Base-by-base conservation (phyloP, 2,888 invertebrate genomes). In the Achlya flavicornis region DNA sequence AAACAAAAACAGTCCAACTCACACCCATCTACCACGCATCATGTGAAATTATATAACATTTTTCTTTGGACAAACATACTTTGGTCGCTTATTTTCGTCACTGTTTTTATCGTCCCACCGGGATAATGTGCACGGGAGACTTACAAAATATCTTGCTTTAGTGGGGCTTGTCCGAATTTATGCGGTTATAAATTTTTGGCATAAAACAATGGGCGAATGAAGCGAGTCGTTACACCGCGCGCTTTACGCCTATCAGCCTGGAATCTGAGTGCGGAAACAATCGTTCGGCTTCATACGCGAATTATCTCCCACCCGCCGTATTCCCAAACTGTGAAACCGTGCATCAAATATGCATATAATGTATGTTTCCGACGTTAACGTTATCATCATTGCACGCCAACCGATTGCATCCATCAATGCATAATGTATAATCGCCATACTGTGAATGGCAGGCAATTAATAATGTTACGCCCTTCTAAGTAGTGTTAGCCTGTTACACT, bases 251-350 rank as follows among this genome's bases (percentile, higher is more conserved):
- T 81, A 85, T 84, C 81, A 76, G 74, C 65, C 69, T 72, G 75
- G 74, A 83, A 86, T 85, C 82, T 78, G 79, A 75, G 73, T 77
- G 75, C 80, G 85, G 83, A 85, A 84, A 86, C 82, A 84, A 88
- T 87, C 82, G 82, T 76, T 76, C 79, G 69, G 76, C 78, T 75
- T 75, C 81, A 78, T 82, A 81, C 77, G 71, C 80, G 83, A 87
- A 87, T 89, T 86, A 89, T 88, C 81, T 81, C 79, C 73, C 78
- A 83, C 76, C 83, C 78, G 83, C 76, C 68, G 74, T 82, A 86
- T 82, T 77, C 71, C 77, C 76, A 78, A 79, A 80, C 76, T 77
- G 76, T 82, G 75, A 85, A 84, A 86, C 85, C 80, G 74, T 70
- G 63, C 73, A 80, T 80, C 77, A 78, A 79, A 83, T 80, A 82